phyloP scores from a whole-genome alignment of 2,888 invertebrate species.

The Neocrepidodera transversa region DNA sequence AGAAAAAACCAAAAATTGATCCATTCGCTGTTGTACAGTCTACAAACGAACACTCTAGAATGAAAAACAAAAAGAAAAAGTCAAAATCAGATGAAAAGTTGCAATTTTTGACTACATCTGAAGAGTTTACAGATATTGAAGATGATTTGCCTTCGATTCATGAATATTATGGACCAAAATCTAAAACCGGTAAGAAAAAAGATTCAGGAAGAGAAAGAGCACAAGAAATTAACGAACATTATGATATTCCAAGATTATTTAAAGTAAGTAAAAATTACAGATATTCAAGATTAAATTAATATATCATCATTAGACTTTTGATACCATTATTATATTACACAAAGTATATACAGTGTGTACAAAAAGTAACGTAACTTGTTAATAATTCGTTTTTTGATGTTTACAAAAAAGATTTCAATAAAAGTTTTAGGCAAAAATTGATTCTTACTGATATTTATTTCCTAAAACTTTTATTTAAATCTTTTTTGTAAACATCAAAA shows the following conservation, averaged over 20 bases:
- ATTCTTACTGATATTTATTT: too few relatives aligned
- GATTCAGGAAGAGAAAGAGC: conserved; percentile 5
- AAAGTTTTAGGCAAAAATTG: too few relatives aligned
- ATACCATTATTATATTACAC: too few relatives aligned
- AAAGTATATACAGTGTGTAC: too few relatives aligned
- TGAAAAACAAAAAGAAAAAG: conserved; percentile 24
- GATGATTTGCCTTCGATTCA: conserved; percentile 42
- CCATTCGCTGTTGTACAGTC: conserved; percentile 21
- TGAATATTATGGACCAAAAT: conserved; percentile 38
- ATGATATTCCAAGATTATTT: neutral
- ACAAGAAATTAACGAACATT: conserved; percentile 25
- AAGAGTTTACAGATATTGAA: conserved; percentile 39
- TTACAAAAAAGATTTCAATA: too few relatives aligned
- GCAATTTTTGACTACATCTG: conserved; percentile 37
- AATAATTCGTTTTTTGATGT: too few relatives aligned
- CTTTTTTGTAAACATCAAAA: too few relatives aligned
- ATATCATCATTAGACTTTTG: too few relatives aligned
- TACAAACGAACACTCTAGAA: conserved; percentile 17
- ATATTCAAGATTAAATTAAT: neutral
- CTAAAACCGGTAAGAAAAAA: conserved; percentile 13
- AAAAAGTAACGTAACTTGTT: too few relatives aligned
- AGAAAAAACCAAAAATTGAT: conserved; percentile 31
- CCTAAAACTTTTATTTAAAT: too few relatives aligned
- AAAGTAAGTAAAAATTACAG: conserved; percentile 4
- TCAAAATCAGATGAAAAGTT: conserved; percentile 28